Base-by-base conservation (phyloP, 30 jellyfish, hydroid and myxozoan genomes). In the Aurelia sp. region DNA sequence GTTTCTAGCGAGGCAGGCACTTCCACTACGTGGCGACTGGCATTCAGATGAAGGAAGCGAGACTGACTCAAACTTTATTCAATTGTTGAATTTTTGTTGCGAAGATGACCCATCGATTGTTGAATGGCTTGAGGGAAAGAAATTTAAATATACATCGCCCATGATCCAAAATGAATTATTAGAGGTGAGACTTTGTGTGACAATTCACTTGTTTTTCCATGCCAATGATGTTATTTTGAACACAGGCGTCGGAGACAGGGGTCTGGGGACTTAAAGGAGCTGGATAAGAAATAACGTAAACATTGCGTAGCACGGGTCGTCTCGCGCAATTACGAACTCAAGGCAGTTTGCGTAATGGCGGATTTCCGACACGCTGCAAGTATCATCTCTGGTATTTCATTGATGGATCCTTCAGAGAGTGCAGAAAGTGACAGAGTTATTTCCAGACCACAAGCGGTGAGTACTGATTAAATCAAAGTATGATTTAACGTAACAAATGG, bases 31-130 rank as follows among this genome's bases (percentile, higher is more conserved):
- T 13, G 82, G 82, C 20, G 82, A 71, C 9, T 71, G 82, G 82
- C 20, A 35, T 33, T 33, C 63, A 35, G 70, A 38, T 15, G 66
- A 77, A 40, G 44, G 30, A 53, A 3, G 47, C 27, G 63, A 52
- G 41, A 73, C 3, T 19, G 60, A 80, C 71, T 62, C 90, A 11
- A 80, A 80, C 69, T 80, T 80, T 44, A 7, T 20, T 64, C 90
- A 80, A 62, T 50, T 80, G 66, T 62, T 80, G 70, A 21, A 24
- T 41, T 12, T 80, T 9, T 12, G 86, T 12, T 63, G 63, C 13
- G 30, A 27, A 13, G 86, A 80, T 31, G 90, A 80, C 66, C 87
- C 87, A 5, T 66, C 82, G 2, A 80, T 80, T 62, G 66, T 22
- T 11, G 86, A 80, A 62, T 80, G 90, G 84, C 70, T 80, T 20